Evolutionary conservation across 2,113 vertebrate species (phyloP), one percentile per base, ranked within the genome.

Genomic region (Cranoglanis bouderius): DNA sequence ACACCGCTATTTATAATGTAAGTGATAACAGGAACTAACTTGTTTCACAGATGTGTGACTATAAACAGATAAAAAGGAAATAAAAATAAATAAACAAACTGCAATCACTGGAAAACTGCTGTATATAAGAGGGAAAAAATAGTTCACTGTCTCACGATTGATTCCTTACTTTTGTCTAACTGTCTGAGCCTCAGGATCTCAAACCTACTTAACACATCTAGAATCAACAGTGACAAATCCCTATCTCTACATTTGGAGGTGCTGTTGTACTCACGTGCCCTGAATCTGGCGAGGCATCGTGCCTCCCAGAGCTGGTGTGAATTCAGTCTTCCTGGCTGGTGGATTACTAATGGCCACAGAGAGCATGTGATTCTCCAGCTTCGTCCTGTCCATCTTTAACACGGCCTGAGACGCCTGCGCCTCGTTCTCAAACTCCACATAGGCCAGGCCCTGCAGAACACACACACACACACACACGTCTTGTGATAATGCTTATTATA

Each of bases 341-440:
- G 98, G 98, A 87, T 99, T 99, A 85, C 98, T 99, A 91, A 99
- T 99, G 0, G 97, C 98, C 86, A 99, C 98, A 26, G 97, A 96
- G 91, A 99, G 96, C 74, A 95, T 95, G 0, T 97, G 96, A 10
- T 94, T 96, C 90, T 96, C 96, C 0, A 99, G 35, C 0, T 94
- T 94, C 90, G 92, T 95, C 7, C 98, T 96, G 0, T 99, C 98
- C 97, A 99, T 94, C 90, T 97, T 98, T 91, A 99, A 88, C 29
- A 99, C 98, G 0, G 98, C 98, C 91, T 97, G 97, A 0, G 98
- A 98, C 0, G 98, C 98, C 93, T 99, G 96, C 0, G 92, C 90
- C 90, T 99, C 98, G 0, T 95, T 95, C 84, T 96, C 97, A n/a
- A 96, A 99, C 63, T 99, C 98, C 80, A 99, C 98, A 0, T 99